phyloP scores from a whole-genome alignment of 2,797 vertebrate genomes.

The Columba guinea region DNA sequence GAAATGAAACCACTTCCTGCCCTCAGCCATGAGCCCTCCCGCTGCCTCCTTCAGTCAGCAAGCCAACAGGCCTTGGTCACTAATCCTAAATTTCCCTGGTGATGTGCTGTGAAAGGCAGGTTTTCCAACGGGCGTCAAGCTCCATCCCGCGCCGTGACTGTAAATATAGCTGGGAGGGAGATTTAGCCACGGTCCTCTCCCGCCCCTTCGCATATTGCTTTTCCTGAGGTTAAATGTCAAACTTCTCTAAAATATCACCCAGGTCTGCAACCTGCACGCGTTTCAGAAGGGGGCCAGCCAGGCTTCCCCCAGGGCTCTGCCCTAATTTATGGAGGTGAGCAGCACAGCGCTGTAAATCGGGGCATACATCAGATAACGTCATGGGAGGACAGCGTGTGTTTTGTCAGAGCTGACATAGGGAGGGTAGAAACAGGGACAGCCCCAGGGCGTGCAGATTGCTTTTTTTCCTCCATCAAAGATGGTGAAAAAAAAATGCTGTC shows the following conservation, averaged over 20 bases:
- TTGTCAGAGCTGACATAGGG: background rate
- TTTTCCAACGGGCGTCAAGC: background rate
- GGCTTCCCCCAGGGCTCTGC: background rate
- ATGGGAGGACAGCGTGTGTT: background rate
- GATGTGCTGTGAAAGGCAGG: background rate
- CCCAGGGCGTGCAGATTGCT: background rate
- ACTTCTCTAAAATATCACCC: constrained; percentile 38
- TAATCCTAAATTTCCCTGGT: constrained; percentile 18
- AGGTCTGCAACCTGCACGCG: background rate
- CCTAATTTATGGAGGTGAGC: constrained; percentile 36
- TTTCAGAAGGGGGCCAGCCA: background rate
- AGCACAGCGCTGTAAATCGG: background rate
- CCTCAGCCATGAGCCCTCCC: background rate
- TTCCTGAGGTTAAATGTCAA: constrained; percentile 54
- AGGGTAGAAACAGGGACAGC: background rate
- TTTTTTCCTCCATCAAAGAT: background rate
- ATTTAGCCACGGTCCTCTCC: background rate
- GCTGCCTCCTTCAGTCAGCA: background rate
- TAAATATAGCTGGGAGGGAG: constrained; percentile 6
- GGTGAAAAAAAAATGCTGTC: background rate
- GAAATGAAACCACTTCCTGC: background rate
- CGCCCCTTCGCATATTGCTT: background rate
- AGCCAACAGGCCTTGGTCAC: background rate
- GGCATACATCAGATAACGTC: constrained; percentile 25
- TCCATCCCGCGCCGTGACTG: background rate